Evolutionary conservation across 2,113 vertebrate species (phyloP).

Genomic region (Tichodroma muraria): DNA sequence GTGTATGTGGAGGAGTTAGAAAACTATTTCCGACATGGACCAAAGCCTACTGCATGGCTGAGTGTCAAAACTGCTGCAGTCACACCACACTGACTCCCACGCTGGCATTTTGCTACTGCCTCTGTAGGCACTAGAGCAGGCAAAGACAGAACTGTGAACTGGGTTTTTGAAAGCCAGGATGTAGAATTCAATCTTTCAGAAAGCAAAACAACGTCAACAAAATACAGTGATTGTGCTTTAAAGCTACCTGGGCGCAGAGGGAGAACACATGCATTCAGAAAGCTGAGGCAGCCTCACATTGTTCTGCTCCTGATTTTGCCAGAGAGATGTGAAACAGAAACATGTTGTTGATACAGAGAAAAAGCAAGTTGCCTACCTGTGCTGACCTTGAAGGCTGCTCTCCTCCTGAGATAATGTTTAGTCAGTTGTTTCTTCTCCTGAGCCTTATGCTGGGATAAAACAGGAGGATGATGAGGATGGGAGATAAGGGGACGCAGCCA

Average conservation of each 20-base stretch:
- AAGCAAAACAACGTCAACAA: background rate
- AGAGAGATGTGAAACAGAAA: background rate
- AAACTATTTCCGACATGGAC: background rate
- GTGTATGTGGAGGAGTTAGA: background rate
- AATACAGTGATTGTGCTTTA: background rate
- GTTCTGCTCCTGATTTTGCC: background rate
- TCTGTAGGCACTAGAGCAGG: background rate
- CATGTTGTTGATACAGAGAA: background rate
- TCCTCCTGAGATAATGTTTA: background rate
- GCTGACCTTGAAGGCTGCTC: background rate
- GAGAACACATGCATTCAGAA: background rate
- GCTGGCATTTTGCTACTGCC: background rate
- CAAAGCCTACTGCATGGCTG: background rate
- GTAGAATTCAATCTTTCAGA: background rate
- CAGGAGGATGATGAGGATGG: background rate
- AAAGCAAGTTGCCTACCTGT: background rate
- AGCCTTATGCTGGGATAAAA: background rate
- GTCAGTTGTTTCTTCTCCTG: background rate
- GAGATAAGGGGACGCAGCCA: background rate
- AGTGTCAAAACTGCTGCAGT: background rate
- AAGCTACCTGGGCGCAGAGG: background rate
- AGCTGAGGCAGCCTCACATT: background rate
- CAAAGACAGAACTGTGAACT: background rate
- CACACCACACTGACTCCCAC: background rate
- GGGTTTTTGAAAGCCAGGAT: conserved; percentile 11